Percentiles rank a stretch among this genome's conserved stretches.
phyloP scores from a whole-genome alignment of 1,140 invertebrate species.

The Paralvinella palmiformis region DNA sequence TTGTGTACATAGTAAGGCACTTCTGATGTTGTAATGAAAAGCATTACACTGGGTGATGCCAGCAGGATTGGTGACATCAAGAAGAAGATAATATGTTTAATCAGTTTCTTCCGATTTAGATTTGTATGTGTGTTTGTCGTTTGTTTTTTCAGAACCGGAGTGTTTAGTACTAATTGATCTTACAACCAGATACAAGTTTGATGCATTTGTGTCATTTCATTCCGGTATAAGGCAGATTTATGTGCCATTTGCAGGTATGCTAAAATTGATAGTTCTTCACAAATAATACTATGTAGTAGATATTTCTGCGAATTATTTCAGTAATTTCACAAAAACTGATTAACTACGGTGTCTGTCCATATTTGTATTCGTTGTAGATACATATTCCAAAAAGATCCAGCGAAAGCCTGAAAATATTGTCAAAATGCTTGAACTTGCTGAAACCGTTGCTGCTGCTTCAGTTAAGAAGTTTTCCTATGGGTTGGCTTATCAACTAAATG shows the following conservation, averaged over 20 bases:
- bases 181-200: constrained; percentile 30
- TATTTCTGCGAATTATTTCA: no score
- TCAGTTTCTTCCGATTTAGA: no score
- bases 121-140: no score
- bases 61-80: no score
- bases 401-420: constrained; percentile 28
- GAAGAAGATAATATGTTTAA: no score
- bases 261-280: no score
- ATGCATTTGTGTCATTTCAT: constrained; percentile 44
- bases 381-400: constrained; percentile 25
- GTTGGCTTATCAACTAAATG: constrained; percentile 28
- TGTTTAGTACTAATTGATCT: constrained; percentile 29
- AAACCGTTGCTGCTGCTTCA: constrained; percentile 28
- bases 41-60: no score
- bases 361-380: constrained; percentile 30
- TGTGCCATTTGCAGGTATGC: constrained; percentile 42
- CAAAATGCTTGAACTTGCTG: constrained; percentile 31
- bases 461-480: constrained; percentile 32
- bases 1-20: no score
- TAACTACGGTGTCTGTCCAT: not conserved
- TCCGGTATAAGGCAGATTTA: constrained; percentile 44
- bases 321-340: no score
- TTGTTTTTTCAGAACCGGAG: constrained; percentile 42
- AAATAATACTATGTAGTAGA: no score
- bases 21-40: no score